Evolutionary conservation across 2,113 vertebrate genomes (phyloP).

Genomic region (Chloebia gouldiae): DNA sequence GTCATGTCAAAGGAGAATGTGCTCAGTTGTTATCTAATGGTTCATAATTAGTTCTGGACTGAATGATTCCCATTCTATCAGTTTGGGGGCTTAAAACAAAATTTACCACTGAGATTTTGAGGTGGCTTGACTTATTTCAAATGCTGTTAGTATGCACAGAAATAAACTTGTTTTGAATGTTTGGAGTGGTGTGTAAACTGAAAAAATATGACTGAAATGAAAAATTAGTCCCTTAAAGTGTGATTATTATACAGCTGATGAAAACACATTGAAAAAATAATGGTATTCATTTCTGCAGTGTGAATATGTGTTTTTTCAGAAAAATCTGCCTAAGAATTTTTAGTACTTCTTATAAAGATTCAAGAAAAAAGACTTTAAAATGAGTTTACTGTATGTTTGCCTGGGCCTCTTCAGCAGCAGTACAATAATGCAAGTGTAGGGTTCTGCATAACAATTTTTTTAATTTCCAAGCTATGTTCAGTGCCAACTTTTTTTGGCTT

Average conservation of each 20-base stretch:
- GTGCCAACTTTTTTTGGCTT: background rate
- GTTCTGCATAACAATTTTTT: background rate
- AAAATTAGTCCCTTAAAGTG: background rate
- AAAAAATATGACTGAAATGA: background rate
- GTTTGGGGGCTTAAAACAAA: background rate
- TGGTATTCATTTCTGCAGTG: background rate
- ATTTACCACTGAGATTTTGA: background rate
- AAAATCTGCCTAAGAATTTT: background rate
- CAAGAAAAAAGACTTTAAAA: background rate
- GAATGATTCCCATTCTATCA: background rate
- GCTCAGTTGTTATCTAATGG: background rate
- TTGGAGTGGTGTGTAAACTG: background rate
- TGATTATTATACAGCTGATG: background rate
- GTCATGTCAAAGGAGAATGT: background rate
- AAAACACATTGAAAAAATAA: background rate
- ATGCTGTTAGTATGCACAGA: background rate
- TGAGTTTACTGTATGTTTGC: background rate
- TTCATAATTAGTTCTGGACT: background rate
- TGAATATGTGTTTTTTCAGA: background rate
- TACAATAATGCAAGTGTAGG: background rate
- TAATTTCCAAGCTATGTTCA: background rate
- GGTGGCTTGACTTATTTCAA: background rate
- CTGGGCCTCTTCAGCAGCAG: background rate
- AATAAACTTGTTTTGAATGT: background rate
- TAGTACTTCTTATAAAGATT: background rate